Base-by-base conservation (phyloP, 1,140 invertebrate genomes). In the Drosophila saltans region DNA sequence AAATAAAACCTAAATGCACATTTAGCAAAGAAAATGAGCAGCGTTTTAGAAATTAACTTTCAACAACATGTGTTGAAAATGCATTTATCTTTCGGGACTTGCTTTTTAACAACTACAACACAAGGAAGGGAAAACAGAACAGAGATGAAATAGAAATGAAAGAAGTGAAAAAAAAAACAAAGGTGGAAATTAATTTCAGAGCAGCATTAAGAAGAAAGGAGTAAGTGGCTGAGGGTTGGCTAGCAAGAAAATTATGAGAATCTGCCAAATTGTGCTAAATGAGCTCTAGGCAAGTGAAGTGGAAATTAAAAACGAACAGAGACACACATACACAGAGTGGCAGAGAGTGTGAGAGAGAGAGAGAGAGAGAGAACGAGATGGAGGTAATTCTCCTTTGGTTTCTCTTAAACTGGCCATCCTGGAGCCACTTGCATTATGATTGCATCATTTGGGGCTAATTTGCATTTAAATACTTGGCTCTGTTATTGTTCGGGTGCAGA, bases 401-500 rank as follows among this genome's bases (percentile, higher is more conserved):
- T 52, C 45, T 26, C 45, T 26, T 26, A 21, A 52, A 48, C 68
- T 61, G 58, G 52, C 70, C 58, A 67, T 69, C 80, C 80, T 63
- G 77, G 63, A 72, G 83, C 68, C 62, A 88, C 71, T 74, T 76
- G 83, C 83, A 88, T 88, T 88, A 88, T 88, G 83, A 88, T 88
- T 88, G 83, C 83, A 88, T 88, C 83, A 88, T 88, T 88, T 88
- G 84, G 80, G 80, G 83, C 83, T 88, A 88, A 88, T 88, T 88
- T 88, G 84, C 83, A 88, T 88, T 88, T 88, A 88, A 88, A 88
- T 88, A 78, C 84, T 84, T 80, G 83, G 72, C 80, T 83, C 76
- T 83, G 83, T 80, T 88, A 88, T 86, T 86, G 83, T 86, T 88
- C 76, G 76, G 73, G 84, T 86, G 83, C 83, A 86, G 21, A 52